Base-by-base conservation (phyloP, 2,797 vertebrate genomes). In the Mormyrops boulengeri region DNA sequence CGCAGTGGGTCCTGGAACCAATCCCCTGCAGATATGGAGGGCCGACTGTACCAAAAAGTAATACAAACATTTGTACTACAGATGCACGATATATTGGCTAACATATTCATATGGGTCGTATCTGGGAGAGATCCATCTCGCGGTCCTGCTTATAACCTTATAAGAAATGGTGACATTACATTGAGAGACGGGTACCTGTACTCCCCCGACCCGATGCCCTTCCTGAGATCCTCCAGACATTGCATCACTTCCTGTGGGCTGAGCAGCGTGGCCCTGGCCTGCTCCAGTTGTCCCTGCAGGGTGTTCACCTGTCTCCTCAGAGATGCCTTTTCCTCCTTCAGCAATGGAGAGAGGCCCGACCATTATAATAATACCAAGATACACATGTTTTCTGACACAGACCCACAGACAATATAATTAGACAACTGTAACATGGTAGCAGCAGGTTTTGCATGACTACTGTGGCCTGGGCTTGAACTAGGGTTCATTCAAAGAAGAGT, bases 301-400 rank as follows among this genome's bases (percentile, higher is more conserved):
- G 93, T 94, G 89, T 93, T 93, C 77, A 97, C 94, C 62, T 96
- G 94, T 11, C 96, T 93, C 92, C 95, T 96, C 88, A 97, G 91
- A 2, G 92, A 55, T 66, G 91, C 90, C 90, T 96, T 97, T 80
- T 97, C 96, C 85, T 94, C 94, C 97, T 98, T 50, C 44, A 90
- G 44, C 88, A 49, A 89, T 53, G 90, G 80, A 34, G 7, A 87
- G 30, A 86, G 41, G 30, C 55, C 34, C 0, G 3, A n/a, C 4
- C n/a, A 62, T 41, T 11, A 57, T 41, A n/a, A 19, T 26, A 52
- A 14, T 1, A 22, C 44, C 38, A n/a, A 26, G 22, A 62, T 66
- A 66, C 60, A 38, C 3, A 17, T 38, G 3, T 17, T 73, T 14
- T 60, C 55, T 73, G 66, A 73, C 66, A 73, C 34, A 73, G 22